These are phyloP conservation scores for Callaeas wilsoni DNA, from an alignment of 2,113 vertebrate species.

Conservation along the genomic window DNA sequence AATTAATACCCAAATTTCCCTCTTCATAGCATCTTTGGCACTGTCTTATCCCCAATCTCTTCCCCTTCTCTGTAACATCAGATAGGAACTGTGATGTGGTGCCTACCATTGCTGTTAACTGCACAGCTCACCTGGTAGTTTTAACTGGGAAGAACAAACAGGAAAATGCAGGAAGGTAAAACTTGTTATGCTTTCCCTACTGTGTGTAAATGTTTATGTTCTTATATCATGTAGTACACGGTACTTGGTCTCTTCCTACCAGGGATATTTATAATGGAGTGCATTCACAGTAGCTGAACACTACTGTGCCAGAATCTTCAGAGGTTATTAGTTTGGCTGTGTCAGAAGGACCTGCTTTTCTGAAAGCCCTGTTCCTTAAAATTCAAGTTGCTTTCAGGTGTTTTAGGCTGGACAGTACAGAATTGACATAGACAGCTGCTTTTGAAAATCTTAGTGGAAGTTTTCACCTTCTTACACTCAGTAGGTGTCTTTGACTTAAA, in stretches of 20 bases:
- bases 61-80: neutral
- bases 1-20: neutral
- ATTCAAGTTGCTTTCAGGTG: neutral
- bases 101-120: neutral
- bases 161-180: neutral
- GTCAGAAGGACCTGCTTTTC: neutral
- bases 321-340: neutral
- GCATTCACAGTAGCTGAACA: neutral
- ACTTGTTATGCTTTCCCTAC: neutral
- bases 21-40: neutral
- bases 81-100: neutral
- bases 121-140: neutral
- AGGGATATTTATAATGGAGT: neutral
- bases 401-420: neutral
- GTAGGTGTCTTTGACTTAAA: neutral
- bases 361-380: neutral
- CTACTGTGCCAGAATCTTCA: neutral
- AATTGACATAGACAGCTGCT: neutral
- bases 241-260: neutral
- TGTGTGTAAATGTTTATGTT: neutral
- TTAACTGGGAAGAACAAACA: neutral
- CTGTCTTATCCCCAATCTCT: neutral
- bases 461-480: neutral
- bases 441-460: neutral
- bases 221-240: neutral